phyloP scores from a whole-genome alignment of 2,797 vertebrate genomes.

The Onychomys arenicola region DNA sequence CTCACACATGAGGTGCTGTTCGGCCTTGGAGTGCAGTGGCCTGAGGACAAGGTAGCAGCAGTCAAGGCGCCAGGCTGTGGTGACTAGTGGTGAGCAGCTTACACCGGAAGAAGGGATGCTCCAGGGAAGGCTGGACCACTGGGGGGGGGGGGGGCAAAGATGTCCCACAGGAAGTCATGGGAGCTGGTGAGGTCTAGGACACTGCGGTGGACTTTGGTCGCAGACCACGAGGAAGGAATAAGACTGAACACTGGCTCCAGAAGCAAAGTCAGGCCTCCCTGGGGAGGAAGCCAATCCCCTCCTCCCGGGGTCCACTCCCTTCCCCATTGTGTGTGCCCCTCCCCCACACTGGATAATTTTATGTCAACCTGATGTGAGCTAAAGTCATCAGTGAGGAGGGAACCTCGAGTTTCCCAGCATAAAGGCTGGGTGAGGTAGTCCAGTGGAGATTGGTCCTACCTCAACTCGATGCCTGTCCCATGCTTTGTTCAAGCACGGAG shows the following conservation, averaged over 20 bases:
- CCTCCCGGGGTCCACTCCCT: background rate
- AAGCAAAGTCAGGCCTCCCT: background rate
- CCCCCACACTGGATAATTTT: background rate
- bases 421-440: too few species aligned
- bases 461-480: too few species aligned
- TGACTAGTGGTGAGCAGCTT: background rate
- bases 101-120: background rate
- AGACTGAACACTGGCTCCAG: background rate
- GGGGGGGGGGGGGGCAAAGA: too few species aligned
- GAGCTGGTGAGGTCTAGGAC: background rate
- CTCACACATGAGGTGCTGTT: constrained; percentile 93
- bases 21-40: constrained; percentile 89
- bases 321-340: background rate
- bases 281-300: background rate
- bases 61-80: background rate
- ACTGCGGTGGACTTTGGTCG: background rate
- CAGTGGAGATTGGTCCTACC: too few species aligned
- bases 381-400: background rate
- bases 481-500: too few species aligned
- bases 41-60: constrained; percentile 77
- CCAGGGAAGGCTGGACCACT: background rate
- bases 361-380: background rate
- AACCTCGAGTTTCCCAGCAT: too few species aligned
- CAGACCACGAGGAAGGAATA: background rate
- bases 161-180: background rate